A percentile compares a stretch with the other conserved stretches of the same genome.
Evolutionary conservation across 1,140 invertebrate genomes (phyloP).

Genomic region (Brachystomella parvula): DNA sequence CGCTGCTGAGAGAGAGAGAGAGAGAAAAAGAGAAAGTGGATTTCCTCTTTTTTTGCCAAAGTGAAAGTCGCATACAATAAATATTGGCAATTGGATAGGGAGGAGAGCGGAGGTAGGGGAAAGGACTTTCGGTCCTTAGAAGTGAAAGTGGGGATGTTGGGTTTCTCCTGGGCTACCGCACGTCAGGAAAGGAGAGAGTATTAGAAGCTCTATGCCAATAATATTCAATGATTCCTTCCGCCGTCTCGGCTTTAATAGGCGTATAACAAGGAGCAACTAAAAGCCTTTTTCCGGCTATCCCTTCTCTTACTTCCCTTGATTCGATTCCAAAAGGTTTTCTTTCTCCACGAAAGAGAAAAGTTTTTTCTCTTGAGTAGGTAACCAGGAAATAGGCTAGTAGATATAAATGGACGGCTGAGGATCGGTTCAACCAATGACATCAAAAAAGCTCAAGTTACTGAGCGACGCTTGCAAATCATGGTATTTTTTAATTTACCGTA

Average conservation of each 20-base stretch:
- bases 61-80: constrained; percentile 5
- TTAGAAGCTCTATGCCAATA: constrained; percentile 4
- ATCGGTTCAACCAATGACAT: too few relatives aligned
- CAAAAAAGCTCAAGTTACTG: too few relatives aligned
- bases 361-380: too few relatives aligned
- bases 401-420: too few relatives aligned
- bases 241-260: constrained; percentile 7
- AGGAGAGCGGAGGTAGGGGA: not conserved
- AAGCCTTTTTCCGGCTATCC: constrained; percentile 3
- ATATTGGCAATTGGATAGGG: not conserved
- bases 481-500: too few relatives aligned
- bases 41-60: not conserved
- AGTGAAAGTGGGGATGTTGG: constrained; percentile 6
- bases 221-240: constrained; percentile 11
- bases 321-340: not conserved
- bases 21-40: not conserved
- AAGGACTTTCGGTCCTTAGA: not conserved
- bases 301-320: not conserved
- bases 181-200: not conserved
- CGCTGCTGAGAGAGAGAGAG: not conserved
- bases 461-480: too few relatives aligned
- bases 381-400: too few relatives aligned
- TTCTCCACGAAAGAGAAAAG: not conserved
- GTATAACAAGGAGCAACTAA: constrained; percentile 10
- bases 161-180: not conserved